Conservation (phyloP, 2,797 vertebrate species). For the Dicrostonyx torquatus region DNA sequence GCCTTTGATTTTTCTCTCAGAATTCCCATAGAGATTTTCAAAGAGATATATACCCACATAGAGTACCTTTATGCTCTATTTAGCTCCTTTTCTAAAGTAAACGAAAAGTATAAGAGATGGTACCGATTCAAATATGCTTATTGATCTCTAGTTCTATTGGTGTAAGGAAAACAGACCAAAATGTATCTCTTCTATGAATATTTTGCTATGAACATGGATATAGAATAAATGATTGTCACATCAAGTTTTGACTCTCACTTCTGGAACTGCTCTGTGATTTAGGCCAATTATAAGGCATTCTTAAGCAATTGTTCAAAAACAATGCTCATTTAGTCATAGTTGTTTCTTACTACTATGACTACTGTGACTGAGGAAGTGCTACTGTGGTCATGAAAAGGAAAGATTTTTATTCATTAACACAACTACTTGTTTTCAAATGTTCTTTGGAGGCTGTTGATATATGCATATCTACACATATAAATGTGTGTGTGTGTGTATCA, state of each 20-base stretch:
- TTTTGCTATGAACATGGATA: constrained; percentile 8
- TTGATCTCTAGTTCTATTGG: background rate
- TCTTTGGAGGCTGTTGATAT: background rate
- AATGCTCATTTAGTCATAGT: background rate
- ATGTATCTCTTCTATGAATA: background rate
- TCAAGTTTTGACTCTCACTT: background rate
- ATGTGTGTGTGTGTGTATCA: too few species aligned
- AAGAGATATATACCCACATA: background rate
- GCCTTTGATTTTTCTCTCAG: constrained; percentile 23
- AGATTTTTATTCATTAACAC: background rate
- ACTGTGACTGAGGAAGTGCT: background rate
- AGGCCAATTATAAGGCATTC: background rate
- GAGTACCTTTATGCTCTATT: background rate
- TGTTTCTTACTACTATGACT: too few species aligned
- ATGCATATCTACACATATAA: background rate
- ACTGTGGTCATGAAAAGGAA: background rate
- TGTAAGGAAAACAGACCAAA: background rate
- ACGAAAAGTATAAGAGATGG: background rate
- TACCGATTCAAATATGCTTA: background rate
- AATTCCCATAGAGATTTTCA: constrained; percentile 1
- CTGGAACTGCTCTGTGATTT: background rate
- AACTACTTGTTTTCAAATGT: background rate
- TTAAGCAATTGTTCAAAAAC: background rate
- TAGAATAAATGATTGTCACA: background rate
- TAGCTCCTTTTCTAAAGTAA: background rate